Evolutionary conservation across 2,797 vertebrate genomes (phyloP).

Genomic region (Trachops cirrhosus): DNA sequence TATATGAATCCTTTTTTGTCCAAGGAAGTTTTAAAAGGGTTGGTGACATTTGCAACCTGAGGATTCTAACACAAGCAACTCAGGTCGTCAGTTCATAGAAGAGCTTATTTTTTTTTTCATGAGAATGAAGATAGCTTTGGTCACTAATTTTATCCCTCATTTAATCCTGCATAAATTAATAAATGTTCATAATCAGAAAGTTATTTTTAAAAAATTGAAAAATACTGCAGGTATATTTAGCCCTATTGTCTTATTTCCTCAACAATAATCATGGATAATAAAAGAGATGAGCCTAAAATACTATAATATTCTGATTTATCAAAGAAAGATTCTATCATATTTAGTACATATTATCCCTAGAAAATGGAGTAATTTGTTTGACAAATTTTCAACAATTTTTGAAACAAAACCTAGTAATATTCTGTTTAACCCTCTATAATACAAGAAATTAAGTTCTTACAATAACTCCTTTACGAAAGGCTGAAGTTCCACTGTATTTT

Average conservation of each 20-base stretch:
- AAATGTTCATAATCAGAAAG: background rate
- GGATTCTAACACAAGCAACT: background rate
- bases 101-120: background rate
- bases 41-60: background rate
- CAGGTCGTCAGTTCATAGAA: background rate
- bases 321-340: background rate
- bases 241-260: background rate
- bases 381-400: background rate
- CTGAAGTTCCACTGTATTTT: background rate
- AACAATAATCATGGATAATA: background rate
- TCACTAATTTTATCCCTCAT: background rate
- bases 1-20: background rate
- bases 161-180: constrained; percentile 4
- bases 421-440: background rate
- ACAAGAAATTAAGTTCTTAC: background rate
- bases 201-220: constrained; percentile 16
- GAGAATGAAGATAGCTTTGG: background rate
- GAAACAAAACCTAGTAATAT: constrained; percentile 16
- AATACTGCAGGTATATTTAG: background rate
- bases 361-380: background rate
- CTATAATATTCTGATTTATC: background rate
- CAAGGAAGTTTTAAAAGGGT: background rate
- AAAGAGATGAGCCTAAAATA: background rate
- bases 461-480: background rate
- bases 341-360: background rate